These are phyloP conservation scores for Pygoscelis antarcticus DNA, from an alignment of 2,113 vertebrate species.

Conservation along the genomic window DNA sequence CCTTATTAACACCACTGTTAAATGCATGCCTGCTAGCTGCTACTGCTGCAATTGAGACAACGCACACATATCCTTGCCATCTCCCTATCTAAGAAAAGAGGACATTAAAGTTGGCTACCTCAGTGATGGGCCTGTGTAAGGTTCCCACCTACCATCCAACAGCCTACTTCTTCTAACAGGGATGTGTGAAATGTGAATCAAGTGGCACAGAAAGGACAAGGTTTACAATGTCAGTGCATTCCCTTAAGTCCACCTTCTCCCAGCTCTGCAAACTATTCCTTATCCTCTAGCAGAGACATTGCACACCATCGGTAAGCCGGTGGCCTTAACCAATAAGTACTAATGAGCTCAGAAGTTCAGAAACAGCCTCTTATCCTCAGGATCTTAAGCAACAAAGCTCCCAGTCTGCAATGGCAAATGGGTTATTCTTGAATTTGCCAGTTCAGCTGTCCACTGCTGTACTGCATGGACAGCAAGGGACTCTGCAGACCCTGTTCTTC, in stretches of 20 bases:
- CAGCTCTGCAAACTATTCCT: not conserved
- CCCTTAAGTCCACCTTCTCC: not conserved
- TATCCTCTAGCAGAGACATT: not conserved
- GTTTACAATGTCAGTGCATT: not conserved
- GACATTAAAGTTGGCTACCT: not conserved
- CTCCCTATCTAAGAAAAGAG: not conserved
- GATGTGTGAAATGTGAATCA: not conserved
- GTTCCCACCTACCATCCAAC: not conserved
- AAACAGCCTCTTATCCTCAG: not conserved
- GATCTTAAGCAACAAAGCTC: not conserved
- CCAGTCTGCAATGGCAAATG: not conserved
- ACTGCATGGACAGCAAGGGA: not conserved
- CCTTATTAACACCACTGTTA: conserved; percentile 1
- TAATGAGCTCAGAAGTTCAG: not conserved
- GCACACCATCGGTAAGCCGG: not conserved
- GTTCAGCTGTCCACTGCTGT: not conserved
- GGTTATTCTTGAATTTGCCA: not conserved
- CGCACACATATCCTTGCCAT: not conserved
- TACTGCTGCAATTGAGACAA: not conserved
- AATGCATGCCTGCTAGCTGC: conserved; percentile 21
- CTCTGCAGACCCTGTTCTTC: not conserved
- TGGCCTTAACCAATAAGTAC: not conserved
- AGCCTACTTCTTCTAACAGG: not conserved
- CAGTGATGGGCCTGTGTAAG: not conserved
- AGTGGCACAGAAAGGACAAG: not conserved